These are phyloP conservation scores for Acropora yongei DNA, from an alignment of 64 coral and sea anemone genomes.

Conservation along the genomic window DNA sequence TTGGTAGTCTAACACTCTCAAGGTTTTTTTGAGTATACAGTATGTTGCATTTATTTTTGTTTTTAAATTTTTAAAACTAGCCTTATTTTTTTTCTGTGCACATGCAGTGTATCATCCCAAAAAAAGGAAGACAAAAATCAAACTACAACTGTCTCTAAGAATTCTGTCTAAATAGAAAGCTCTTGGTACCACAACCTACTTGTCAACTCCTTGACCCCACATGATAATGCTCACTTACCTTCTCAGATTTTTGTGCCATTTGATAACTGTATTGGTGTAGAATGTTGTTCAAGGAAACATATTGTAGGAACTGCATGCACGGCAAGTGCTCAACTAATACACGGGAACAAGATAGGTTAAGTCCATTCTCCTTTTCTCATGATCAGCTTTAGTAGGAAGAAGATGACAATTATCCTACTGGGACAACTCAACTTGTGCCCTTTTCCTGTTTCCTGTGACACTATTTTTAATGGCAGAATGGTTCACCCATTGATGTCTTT, in stretches of 20 bases:
- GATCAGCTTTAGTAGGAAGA: slow-evolving; percentile 28
- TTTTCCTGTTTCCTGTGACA: slow-evolving; percentile 16
- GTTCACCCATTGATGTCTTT: slow-evolving; percentile 42
- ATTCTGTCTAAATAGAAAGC: too few species aligned
- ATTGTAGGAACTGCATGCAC: slow-evolving; percentile 39
- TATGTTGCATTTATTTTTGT: too few species aligned
- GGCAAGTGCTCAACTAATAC: slow-evolving; percentile 59
- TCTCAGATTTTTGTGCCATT: slow-evolving; percentile 44
- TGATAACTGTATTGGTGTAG: slow-evolving; percentile 45
- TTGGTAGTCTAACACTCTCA: too few species aligned
- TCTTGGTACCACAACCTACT: too few species aligned
- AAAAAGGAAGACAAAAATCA: too few species aligned
- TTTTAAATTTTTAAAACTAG: too few species aligned
- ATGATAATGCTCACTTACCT: neutral
- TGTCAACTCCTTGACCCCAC: too few species aligned
- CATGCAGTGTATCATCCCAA: too few species aligned
- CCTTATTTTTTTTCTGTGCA: too few species aligned
- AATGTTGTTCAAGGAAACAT: slow-evolving; percentile 31
- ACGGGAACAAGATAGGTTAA: slow-evolving; percentile 2
- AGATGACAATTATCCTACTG: slow-evolving; percentile 27
- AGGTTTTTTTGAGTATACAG: too few species aligned
- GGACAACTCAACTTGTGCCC: slow-evolving; percentile 1
- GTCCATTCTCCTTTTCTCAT: slow-evolving; percentile 34
- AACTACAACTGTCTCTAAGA: too few species aligned
- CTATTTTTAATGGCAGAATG: slow-evolving; percentile 40